Percentiles rank a stretch among this genome's conserved stretches.
Evolutionary conservation across 1,140 invertebrate genomes (phyloP).

Genomic region (Drosophila athabasca): DNA sequence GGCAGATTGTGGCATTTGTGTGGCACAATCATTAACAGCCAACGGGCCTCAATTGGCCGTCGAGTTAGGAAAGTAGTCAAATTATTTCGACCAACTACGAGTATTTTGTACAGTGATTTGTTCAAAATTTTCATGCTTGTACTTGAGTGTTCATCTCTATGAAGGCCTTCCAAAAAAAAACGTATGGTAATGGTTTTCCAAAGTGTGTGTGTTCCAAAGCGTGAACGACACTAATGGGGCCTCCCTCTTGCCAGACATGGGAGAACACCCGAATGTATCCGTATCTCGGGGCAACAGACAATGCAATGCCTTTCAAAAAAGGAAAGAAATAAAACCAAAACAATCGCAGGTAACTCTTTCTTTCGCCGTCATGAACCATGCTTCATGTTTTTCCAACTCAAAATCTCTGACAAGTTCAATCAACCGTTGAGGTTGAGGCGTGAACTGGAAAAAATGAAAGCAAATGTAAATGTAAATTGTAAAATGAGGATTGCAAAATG

Average conservation of each 20-base stretch:
- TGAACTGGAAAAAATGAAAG: slow-evolving; percentile 74
- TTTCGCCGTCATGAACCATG: slow-evolving; percentile 44
- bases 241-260: neutral
- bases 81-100: slow-evolving; percentile 45
- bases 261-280: slow-evolving; percentile 24
- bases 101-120: slow-evolving; percentile 45
- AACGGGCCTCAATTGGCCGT: slow-evolving; percentile 30
- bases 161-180: slow-evolving; percentile 50
- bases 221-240: slow-evolving; percentile 59
- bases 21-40: slow-evolving; percentile 60
- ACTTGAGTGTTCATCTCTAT: slow-evolving; percentile 39
- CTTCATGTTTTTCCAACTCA: slow-evolving; percentile 46
- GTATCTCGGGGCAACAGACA: slow-evolving; percentile 50
- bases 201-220: slow-evolving; percentile 41
- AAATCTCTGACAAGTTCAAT: slow-evolving; percentile 76
- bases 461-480: slow-evolving; percentile 44
- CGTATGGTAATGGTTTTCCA: slow-evolving; percentile 49
- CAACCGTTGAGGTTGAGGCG: slow-evolving; percentile 77
- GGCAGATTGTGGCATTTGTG: slow-evolving; percentile 18
- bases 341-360: slow-evolving; percentile 14
- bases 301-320: slow-evolving; percentile 66
- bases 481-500: slow-evolving; percentile 18
- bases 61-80: slow-evolving; percentile 41
- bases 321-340: slow-evolving; percentile 6
- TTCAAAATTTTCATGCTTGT: slow-evolving; percentile 38